Evolutionary conservation across 2,888 invertebrate genomes (phyloP).

Genomic region (Microplitis manilae): DNA sequence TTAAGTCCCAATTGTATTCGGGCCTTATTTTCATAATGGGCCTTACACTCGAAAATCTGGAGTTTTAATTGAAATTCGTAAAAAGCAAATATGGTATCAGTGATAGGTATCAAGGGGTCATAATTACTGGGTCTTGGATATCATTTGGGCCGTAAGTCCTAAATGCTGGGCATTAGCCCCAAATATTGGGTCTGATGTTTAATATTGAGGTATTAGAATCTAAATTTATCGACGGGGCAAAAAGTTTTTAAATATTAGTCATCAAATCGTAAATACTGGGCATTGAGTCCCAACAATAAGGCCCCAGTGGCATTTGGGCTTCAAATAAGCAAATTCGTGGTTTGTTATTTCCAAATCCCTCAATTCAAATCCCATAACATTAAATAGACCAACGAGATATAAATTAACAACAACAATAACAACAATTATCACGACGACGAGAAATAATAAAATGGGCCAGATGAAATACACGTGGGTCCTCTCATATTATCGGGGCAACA

Average conservation of each 20-base stretch:
- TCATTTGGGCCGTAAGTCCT: neutral
- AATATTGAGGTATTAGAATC: neutral
- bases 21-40: neutral
- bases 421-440: neutral
- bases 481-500: slow-evolving; percentile 33
- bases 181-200: neutral
- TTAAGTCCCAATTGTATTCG: slow-evolving; percentile 10
- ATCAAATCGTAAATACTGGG: neutral
- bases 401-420: slow-evolving; percentile 6
- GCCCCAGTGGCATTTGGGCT: neutral
- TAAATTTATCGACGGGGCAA: neutral
- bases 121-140: neutral
- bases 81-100: neutral
- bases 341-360: slow-evolving; percentile 5
- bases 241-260: neutral
- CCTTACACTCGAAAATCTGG: neutral
- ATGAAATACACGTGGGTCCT: neutral
- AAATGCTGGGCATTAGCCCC: neutral
- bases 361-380: slow-evolving; percentile 1
- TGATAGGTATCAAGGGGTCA: neutral
- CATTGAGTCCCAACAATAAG: neutral
- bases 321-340: neutral
- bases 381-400: neutral
- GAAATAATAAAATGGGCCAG: slow-evolving; percentile 3
- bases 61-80: neutral